Percentiles rank a stretch among this genome's conserved stretches.
Evolutionary conservation across 2,888 invertebrate species (phyloP).

Genomic region (Yponomeuta sedellus): DNA sequence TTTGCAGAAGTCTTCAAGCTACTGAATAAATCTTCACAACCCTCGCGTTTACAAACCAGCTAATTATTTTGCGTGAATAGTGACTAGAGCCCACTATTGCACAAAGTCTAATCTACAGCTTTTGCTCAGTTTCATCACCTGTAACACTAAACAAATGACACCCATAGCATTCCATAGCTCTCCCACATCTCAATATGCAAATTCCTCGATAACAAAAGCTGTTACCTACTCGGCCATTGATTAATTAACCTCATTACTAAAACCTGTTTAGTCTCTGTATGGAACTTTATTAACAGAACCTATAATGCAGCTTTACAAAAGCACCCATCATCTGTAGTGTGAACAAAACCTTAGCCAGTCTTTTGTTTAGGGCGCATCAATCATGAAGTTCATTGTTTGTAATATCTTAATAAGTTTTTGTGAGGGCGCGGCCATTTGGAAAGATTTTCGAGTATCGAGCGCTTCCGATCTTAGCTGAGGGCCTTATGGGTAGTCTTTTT

Average conservation of each 20-base stretch:
- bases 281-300: conserved; percentile 29
- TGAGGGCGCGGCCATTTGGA: conserved; percentile 68
- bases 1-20: neutral
- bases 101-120: too few relatives aligned
- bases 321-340: conserved; percentile 36
- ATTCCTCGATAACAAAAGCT: conserved; percentile 31
- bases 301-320: conserved; percentile 36
- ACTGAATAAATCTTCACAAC: neutral
- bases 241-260: conserved; percentile 60
- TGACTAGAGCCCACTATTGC: too few relatives aligned
- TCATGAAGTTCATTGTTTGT: conserved; percentile 63
- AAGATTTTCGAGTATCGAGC: conserved; percentile 51
- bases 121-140: too few relatives aligned
- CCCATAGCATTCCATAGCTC: neutral
- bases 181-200: conserved; percentile 18
- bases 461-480: conserved; percentile 34
- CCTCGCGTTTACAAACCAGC: too few relatives aligned
- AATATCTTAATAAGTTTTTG: conserved; percentile 73
- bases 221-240: conserved; percentile 46
- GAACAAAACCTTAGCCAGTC: conserved; percentile 49
- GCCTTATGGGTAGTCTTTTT: conserved; percentile 43
- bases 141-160: neutral
- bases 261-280: conserved; percentile 61
- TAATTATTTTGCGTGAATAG: too few relatives aligned
- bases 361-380: conserved; percentile 69